phyloP scores from a whole-genome alignment of 2,113 vertebrate genomes.

The Neofelis nebulosa region DNA sequence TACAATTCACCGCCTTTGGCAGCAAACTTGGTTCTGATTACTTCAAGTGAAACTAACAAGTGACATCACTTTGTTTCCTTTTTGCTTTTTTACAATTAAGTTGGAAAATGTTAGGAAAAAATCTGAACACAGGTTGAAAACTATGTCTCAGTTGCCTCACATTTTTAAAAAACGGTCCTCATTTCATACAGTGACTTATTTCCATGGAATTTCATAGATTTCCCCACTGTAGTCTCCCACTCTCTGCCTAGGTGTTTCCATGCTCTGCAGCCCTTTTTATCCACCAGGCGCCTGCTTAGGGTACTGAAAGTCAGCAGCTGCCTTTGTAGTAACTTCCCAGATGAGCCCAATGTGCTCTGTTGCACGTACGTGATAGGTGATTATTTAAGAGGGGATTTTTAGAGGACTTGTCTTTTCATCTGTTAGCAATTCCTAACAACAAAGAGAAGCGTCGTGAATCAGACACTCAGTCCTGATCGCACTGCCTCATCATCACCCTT shows the following conservation, averaged over 20 bases:
- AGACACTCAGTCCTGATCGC: neutral
- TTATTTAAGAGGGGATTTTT: neutral
- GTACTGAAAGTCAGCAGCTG: neutral
- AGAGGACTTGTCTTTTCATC: constrained; percentile 19
- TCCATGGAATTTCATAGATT: neutral
- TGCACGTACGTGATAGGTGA: constrained; percentile 6
- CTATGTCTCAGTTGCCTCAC: neutral
- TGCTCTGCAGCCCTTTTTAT: neutral
- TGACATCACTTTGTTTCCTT: neutral
- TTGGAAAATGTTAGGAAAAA: neutral
- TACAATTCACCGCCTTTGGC: neutral
- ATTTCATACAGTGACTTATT: neutral
- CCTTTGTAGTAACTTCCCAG: constrained; percentile 16
- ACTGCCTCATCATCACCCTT: neutral
- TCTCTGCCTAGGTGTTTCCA: neutral
- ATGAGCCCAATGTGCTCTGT: neutral
- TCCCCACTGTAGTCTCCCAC: neutral
- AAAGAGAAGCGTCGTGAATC: neutral
- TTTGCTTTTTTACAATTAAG: neutral
- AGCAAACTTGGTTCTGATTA: constrained; percentile 6
- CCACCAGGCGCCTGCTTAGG: neutral
- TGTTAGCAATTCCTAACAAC: constrained; percentile 21
- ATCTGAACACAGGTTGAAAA: neutral
- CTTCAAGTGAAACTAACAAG: constrained; percentile 8
- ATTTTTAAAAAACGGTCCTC: neutral